These are phyloP conservation scores for Setophaga petechia DNA, from an alignment of 2,113 vertebrate genomes.

Conservation along the genomic window DNA sequence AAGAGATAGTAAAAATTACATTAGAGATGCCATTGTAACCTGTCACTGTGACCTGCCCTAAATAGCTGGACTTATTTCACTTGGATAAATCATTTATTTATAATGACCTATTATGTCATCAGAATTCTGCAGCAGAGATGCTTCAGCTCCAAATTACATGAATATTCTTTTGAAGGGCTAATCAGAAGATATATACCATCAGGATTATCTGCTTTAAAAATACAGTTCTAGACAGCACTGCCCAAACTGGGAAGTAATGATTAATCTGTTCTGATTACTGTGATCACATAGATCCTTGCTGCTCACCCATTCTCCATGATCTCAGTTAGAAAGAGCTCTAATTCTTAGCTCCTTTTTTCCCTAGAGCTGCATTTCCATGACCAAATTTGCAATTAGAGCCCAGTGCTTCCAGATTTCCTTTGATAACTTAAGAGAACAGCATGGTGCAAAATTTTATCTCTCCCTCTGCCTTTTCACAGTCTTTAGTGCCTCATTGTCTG, in stretches of 20 bases:
- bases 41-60: background rate
- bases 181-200: background rate
- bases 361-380: background rate
- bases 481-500: background rate
- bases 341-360: background rate
- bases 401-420: background rate
- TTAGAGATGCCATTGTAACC: background rate
- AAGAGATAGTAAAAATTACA: background rate
- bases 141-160: background rate
- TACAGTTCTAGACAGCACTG: background rate
- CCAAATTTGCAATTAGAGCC: background rate
- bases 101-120: background rate
- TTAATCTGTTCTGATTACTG: background rate
- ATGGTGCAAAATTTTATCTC: background rate
- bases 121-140: background rate
- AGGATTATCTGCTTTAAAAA: background rate
- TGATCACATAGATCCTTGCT: background rate
- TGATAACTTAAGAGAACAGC: background rate
- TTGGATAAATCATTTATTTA: conserved; percentile 20
- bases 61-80: background rate
- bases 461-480: background rate
- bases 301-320: background rate
- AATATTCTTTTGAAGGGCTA: conserved; percentile 25
- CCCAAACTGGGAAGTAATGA: background rate
- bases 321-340: background rate